Evolutionary conservation across 2,888 invertebrate species (phyloP).

Genomic region (Pyrochroa serraticornis): DNA sequence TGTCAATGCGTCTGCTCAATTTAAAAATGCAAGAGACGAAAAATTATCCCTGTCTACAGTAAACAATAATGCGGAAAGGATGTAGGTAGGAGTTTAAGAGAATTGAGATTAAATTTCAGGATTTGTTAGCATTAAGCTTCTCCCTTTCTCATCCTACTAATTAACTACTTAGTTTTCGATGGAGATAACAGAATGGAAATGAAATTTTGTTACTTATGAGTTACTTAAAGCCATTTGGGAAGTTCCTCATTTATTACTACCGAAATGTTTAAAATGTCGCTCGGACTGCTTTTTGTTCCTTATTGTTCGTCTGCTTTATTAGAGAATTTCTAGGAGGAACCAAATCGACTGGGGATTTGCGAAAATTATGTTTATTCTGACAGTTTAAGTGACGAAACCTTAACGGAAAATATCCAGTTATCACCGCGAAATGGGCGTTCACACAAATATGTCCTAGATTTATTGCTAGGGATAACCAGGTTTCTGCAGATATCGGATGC

Average conservation of each 20-base stretch:
- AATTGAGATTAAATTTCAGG: slow-evolving; percentile 28
- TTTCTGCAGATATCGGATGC: too few species aligned
- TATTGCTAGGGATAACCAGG: too few species aligned
- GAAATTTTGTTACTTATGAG: slow-evolving; percentile 40
- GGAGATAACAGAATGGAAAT: slow-evolving; percentile 42
- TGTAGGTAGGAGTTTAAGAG: slow-evolving; percentile 9
- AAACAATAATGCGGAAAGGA: slow-evolving; percentile 12
- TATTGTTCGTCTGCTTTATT: slow-evolving; percentile 14
- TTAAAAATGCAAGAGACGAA: too few species aligned
- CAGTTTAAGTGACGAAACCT: too few species aligned
- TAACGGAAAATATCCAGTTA: too few species aligned
- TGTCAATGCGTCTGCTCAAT: too few species aligned
- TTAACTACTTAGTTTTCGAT: slow-evolving; percentile 42
- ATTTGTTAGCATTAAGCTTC: slow-evolving; percentile 25
- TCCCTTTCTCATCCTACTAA: slow-evolving; percentile 38
- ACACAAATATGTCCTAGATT: too few species aligned
- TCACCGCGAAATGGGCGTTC: too few species aligned
- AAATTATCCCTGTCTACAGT: neutral
- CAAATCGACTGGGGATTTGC: too few species aligned
- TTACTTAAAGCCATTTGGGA: slow-evolving; percentile 36
- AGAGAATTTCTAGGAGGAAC: slow-evolving; percentile 10
- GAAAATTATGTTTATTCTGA: too few species aligned
- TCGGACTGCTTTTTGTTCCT: slow-evolving; percentile 18
- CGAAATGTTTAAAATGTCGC: slow-evolving; percentile 36
- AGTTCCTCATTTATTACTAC: slow-evolving; percentile 37